Evolutionary conservation across 2,113 vertebrate genomes (phyloP), one percentile per base, ranked within the genome.

Genomic region (Pygoscelis adeliae): DNA sequence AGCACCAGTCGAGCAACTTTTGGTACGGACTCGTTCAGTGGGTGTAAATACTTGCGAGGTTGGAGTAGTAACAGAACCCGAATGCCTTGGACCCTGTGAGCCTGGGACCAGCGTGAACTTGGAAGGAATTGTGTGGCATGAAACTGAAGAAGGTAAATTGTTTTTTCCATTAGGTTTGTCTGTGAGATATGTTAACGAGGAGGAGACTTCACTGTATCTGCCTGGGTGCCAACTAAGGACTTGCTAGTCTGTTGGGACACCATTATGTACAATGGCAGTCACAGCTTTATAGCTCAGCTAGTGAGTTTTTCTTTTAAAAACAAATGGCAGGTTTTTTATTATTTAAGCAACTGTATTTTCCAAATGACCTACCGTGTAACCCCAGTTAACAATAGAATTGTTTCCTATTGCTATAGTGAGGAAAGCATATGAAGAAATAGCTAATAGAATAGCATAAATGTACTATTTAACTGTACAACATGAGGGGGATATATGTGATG

Each of bases 81-180:
- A 99, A 98, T 99, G 98, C 97, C 97, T 99, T 94, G 99, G 99
- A 88, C 99, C 99, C 85, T 99, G 99, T 98, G 99, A 99, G 96
- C 99, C 99, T 25, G 99, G 99, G 77, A 99, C 99, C 97, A 99
- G 99, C 91, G 99, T 99, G 95, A 99, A 99, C 98, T 98, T 99
- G 98, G 99, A 99, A 98, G 99, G 99, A 88, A 99, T 99, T 96
- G 99, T 99, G 87, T 99, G 99, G 99, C 99, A 99, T 92, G 99
- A 99, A 98, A 99, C 99, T 4, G 99, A 99, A 95, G 99, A 99
- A 99, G 99, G 99, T 99, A 98, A 98, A 98, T 88, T 93, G 29
- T 89, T 90, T 94, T 93, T 90, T 95, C 65, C 69, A 72, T 76
- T 87, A 95, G 93, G 52, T 81, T 91, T 94, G 44, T 87, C 32